Evolutionary conservation across 2,888 invertebrate species (phyloP).

Genomic region (Meiosimyza decipiens): DNA sequence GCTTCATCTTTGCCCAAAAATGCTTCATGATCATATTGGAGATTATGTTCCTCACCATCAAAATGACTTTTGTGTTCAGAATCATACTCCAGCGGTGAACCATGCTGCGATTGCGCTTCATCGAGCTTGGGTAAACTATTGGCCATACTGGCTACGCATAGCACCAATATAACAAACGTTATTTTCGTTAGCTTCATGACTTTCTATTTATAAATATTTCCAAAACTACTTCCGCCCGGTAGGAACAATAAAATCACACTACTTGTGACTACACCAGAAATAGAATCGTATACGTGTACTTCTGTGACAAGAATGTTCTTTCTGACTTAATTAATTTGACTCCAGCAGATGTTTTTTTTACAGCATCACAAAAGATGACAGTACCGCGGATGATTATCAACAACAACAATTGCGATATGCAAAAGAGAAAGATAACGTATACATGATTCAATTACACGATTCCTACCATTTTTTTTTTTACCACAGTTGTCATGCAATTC

Average conservation of each 20-base stretch:
- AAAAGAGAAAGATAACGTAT: too few species aligned
- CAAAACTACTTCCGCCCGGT: too few species aligned
- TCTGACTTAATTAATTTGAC: slow-evolving; percentile 40
- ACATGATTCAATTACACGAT: too few species aligned
- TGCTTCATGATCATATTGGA: slow-evolving; percentile 96
- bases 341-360: neutral
- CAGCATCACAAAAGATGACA: too few species aligned
- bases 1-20: slow-evolving; percentile 95
- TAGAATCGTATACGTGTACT: slow-evolving; percentile 38
- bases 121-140: slow-evolving; percentile 79
- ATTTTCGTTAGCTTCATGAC: neutral
- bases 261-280: neutral
- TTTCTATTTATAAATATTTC: too few species aligned
- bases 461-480: too few species aligned
- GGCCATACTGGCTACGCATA: neutral
- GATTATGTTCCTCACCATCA: slow-evolving; percentile 81
- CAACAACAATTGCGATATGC: too few species aligned
- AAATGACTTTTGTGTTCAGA: slow-evolving; percentile 84
- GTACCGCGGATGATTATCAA: too few species aligned
- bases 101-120: slow-evolving; percentile 55
- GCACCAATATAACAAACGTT: neutral
- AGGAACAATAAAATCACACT: too few species aligned
- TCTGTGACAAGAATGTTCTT: slow-evolving; percentile 38
- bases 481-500: too few species aligned
- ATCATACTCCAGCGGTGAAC: slow-evolving; percentile 75